These are phyloP conservation scores for Panagrolaimus sp. DNA, from an alignment of 1,140 invertebrate genomes.

Conservation along the genomic window DNA sequence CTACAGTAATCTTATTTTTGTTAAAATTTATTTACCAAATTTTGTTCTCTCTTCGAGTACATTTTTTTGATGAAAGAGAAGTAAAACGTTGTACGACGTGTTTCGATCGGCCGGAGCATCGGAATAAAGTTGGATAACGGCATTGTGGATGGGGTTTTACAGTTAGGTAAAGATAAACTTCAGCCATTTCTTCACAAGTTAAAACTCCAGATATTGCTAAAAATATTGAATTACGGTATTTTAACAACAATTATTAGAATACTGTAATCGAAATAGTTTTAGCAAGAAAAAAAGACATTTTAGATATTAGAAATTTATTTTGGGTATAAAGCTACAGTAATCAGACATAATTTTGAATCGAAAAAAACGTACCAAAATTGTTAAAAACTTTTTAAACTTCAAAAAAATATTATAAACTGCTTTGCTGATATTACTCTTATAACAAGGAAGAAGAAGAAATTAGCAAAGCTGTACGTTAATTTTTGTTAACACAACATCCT, in stretches of 20 bases:
- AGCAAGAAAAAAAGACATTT: neutral
- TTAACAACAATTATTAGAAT: neutral
- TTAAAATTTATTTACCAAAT: conserved; percentile 21
- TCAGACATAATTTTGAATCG: no score
- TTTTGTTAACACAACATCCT: neutral
- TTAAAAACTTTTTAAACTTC: neutral
- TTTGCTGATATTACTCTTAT: no score
- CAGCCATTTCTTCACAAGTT: conserved; percentile 43
- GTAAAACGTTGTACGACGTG: conserved; percentile 34
- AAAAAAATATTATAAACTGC: neutral
- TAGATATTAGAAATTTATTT: neutral
- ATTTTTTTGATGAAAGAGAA: conserved; percentile 35
- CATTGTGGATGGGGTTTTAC: conserved; percentile 30
- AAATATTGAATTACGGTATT: neutral
- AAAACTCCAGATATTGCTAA: conserved; percentile 25
- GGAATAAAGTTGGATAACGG: conserved; percentile 39
- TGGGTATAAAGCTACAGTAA: no score
- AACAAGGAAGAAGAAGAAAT: no score
- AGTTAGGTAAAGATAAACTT: conserved; percentile 48
- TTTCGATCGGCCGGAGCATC: conserved; percentile 41
- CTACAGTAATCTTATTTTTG: neutral
- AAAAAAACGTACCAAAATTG: neutral
- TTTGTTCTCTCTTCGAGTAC: conserved; percentile 36
- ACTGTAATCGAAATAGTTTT: conserved; percentile 1
- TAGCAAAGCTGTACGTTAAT: no score